phyloP scores from a whole-genome alignment of 1,140 invertebrate species.

The Ooceraea biroi region DNA sequence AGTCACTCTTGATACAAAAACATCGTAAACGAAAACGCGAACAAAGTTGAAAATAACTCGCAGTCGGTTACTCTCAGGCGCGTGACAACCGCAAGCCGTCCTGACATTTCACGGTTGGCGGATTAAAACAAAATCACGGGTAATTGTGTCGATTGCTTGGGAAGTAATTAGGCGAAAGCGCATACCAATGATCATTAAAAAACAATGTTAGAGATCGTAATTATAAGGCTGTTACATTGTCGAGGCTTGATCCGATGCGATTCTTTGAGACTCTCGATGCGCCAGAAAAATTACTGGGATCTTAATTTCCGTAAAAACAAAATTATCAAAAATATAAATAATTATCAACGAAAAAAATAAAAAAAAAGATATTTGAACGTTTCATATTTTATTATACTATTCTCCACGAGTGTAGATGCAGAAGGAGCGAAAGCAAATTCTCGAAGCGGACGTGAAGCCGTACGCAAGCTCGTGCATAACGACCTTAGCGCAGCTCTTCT shows the following conservation, averaged over 20 bases:
- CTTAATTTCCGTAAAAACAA: too few species aligned
- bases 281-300: not conserved
- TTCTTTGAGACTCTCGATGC: not conserved
- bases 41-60: not conserved
- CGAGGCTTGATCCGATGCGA: not conserved
- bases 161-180: constrained; percentile 31
- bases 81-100: not conserved
- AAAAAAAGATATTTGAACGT: too few species aligned
- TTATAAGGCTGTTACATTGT: not conserved
- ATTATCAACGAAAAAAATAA: too few species aligned
- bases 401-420: too few species aligned
- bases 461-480: constrained; percentile 36
- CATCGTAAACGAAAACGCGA: not conserved
- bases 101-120: constrained; percentile 33
- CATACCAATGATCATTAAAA: constrained; percentile 12
- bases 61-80: not conserved
- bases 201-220: not conserved
- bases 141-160: constrained; percentile 22
- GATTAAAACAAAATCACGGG: constrained; percentile 9
- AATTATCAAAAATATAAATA: too few species aligned
- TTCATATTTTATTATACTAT: constrained; percentile 8
- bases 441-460: constrained; percentile 34
- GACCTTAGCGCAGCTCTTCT: constrained; percentile 51
- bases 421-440: not conserved
- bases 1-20: constrained; percentile 10